Percentiles rank a stretch among this genome's conserved stretches.
Evolutionary conservation across 2,888 invertebrate species (phyloP).

Genomic region (Zelleria hepariella): DNA sequence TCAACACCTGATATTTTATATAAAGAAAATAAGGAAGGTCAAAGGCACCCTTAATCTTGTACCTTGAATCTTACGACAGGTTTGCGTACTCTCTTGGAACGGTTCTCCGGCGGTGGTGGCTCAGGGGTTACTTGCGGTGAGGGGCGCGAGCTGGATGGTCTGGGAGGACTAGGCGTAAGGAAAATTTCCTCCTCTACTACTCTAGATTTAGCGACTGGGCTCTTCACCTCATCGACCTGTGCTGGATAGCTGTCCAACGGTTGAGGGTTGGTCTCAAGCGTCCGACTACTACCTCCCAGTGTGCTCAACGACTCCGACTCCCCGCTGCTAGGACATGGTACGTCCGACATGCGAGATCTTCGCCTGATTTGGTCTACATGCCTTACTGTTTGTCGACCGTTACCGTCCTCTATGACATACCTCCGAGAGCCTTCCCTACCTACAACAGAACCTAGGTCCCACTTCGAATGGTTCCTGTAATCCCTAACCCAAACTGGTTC

Average conservation of each 20-base stretch:
- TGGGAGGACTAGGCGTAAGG: too few species aligned
- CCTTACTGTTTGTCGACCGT: neutral
- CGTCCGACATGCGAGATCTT: neutral
- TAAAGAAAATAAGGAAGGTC: too few species aligned
- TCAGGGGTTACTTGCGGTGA: neutral
- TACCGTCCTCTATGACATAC: neutral
- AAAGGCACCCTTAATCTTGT: too few species aligned
- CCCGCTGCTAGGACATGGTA: neutral
- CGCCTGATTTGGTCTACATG: constrained; percentile 1
- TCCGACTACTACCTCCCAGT: too few species aligned
- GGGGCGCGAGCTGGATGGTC: too few species aligned
- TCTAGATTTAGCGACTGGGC: neutral
- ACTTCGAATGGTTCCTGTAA: neutral
- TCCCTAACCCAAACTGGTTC: neutral
- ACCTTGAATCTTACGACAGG: too few species aligned
- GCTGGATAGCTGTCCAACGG: neutral
- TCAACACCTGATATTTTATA: too few species aligned
- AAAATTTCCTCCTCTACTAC: too few species aligned
- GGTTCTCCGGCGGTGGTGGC: neutral
- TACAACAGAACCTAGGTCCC: neutral
- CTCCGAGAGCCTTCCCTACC: neutral
- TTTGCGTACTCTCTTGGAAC: neutral
- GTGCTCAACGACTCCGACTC: neutral
- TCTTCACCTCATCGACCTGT: neutral
- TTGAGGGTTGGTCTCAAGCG: too few species aligned